These are phyloP conservation scores for Drosophila quinaria DNA, from an alignment of 2,888 invertebrate genomes.

Conservation along the genomic window DNA sequence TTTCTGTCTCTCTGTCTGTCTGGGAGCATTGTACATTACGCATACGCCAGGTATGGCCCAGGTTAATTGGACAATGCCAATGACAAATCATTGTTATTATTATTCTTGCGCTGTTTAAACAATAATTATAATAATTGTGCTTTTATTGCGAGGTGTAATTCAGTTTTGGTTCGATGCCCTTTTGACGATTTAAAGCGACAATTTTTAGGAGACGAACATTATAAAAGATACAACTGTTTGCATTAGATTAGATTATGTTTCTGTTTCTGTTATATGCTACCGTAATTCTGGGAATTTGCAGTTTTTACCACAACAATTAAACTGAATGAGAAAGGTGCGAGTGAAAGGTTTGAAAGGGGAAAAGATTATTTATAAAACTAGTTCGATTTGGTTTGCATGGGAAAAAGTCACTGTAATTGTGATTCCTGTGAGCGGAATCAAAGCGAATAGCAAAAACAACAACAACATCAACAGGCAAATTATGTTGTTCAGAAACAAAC, in stretches of 20 bases:
- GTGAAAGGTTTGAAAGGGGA: conserved; percentile 5
- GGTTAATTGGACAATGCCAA: conserved; percentile 24
- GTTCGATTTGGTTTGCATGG: conserved; percentile 6
- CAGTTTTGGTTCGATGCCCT: conserved; percentile 30
- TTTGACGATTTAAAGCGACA: neutral
- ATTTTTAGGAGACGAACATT: neutral
- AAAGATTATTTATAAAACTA: neutral
- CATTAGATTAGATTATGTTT: conserved; percentile 30
- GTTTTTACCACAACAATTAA: neutral
- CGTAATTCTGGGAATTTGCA: conserved; percentile 10
- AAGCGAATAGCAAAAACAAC: conserved; percentile 36
- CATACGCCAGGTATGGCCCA: conserved; percentile 54
- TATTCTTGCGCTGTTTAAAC: conserved; percentile 18
- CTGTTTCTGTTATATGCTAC: conserved; percentile 6
- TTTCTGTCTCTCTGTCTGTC: neutral
- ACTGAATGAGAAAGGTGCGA: conserved; percentile 1
- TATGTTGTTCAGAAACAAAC: conserved; percentile 62
- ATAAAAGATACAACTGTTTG: conserved; percentile 21
- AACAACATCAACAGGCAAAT: conserved; percentile 59
- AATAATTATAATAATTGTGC: conserved; percentile 32
- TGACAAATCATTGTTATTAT: conserved; percentile 24
- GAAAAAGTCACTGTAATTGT: conserved; percentile 15
- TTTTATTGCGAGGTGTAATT: neutral
- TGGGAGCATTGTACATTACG: conserved; percentile 46
- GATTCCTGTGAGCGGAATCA: conserved; percentile 30